Conservation (phyloP, 37 sponge, comb jelly and placozoan species). For the Geodia barretti region DNA sequence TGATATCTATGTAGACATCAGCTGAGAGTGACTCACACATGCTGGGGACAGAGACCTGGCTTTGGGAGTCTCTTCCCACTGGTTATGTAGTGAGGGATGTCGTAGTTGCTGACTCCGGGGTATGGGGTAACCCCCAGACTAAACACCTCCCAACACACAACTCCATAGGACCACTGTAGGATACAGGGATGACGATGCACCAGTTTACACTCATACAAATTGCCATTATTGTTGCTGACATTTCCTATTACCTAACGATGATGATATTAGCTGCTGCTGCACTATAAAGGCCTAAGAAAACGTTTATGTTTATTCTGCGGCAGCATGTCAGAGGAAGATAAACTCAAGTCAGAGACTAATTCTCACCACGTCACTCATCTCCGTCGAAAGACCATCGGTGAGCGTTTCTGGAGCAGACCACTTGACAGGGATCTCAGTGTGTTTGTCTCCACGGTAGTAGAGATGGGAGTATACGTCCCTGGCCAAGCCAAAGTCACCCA, state of each 20-base stretch:
- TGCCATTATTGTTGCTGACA: no score
- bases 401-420: constrained; percentile 52
- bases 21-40: no score
- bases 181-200: not conserved
- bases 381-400: constrained; percentile 24
- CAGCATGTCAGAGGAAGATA: no score
- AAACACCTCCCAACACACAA: constrained; percentile 14
- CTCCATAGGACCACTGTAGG: not conserved
- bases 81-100: constrained; percentile 46
- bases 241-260: no score
- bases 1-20: not conserved
- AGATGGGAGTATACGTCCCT: constrained; percentile 32
- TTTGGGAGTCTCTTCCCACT: constrained; percentile 23
- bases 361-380: constrained; percentile 49
- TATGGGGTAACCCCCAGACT: constrained; percentile 65
- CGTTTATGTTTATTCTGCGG: no score
- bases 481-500: constrained; percentile 80
- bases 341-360: not conserved
- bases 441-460: constrained; percentile 21
- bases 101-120: constrained; percentile 61
- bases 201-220: not conserved
- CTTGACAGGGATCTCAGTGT: constrained; percentile 27
- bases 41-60: constrained; percentile 33
- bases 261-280: no score
- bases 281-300: no score